Conservation (phyloP, 2,113 vertebrate genomes). For the Colius striatus region DNA sequence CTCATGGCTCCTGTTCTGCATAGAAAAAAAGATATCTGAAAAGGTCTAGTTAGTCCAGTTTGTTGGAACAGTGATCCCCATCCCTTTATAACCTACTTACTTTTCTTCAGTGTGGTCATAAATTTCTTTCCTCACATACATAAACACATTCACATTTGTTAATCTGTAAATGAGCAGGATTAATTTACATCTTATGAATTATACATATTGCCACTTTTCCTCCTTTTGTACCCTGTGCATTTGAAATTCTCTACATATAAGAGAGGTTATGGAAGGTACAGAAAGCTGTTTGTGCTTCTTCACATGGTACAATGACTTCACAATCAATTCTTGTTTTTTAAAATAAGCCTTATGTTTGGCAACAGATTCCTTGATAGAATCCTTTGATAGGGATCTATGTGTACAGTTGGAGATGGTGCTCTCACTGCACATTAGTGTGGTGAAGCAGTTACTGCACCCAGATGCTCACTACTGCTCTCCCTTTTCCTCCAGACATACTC, state of each 20-base stretch:
- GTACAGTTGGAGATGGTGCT: neutral
- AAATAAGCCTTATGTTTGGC: neutral
- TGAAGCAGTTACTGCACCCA: neutral
- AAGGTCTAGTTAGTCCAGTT: neutral
- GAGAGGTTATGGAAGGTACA: neutral
- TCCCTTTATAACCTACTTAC: neutral
- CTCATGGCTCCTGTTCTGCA: neutral
- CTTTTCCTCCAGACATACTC: neutral
- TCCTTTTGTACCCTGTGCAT: neutral
- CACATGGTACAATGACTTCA: neutral
- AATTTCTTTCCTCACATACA: neutral
- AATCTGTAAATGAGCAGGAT: neutral
- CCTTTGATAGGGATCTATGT: neutral
- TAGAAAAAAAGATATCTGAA: neutral
- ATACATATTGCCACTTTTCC: neutral
- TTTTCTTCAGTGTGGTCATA: neutral
- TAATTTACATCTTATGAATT: slow-evolving; percentile 24
- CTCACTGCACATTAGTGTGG: neutral
- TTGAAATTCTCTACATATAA: neutral
- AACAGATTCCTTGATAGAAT: neutral
- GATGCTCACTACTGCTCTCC: neutral
- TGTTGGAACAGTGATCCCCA: neutral
- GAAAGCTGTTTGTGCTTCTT: slow-evolving; percentile 3
- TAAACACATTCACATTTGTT: neutral
- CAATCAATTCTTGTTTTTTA: neutral